Conservation (phyloP, 2,888 invertebrate genomes). For the Aspidapion aeneum region DNA sequence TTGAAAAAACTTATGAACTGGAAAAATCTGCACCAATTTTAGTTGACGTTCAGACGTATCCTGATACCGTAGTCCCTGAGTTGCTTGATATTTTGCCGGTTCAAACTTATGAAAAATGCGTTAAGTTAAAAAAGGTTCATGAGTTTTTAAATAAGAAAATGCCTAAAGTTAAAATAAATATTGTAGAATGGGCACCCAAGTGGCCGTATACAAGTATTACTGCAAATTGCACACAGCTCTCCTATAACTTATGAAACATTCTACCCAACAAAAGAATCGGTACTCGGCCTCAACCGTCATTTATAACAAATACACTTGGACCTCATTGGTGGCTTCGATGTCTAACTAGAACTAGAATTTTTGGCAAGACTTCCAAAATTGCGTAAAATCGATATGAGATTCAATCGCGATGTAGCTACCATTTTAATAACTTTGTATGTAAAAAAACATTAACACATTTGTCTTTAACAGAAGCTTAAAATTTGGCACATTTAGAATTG, state of each 20-base stretch:
- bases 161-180: neutral
- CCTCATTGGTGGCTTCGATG: constrained; percentile 11
- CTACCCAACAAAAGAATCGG: too few species aligned
- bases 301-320: constrained; percentile 9
- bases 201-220: neutral
- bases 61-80: neutral
- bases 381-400: constrained; percentile 7
- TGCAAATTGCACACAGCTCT: too few species aligned
- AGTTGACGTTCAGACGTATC: neutral
- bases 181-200: neutral
- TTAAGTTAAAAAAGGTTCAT: neutral
- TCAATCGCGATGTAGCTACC: constrained; percentile 8
- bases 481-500: neutral
- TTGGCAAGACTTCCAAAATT: constrained; percentile 8
- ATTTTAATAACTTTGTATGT: neutral
- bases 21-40: neutral
- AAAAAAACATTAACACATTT: neutral
- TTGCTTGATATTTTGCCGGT: neutral
- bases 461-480: neutral
- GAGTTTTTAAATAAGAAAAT: neutral
- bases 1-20: neutral
- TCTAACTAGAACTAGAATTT: constrained; percentile 13
- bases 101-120: neutral
- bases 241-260: too few species aligned
- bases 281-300: too few species aligned